Conservation (phyloP, 2,113 vertebrate species). For the Poicephalus meyeri region DNA sequence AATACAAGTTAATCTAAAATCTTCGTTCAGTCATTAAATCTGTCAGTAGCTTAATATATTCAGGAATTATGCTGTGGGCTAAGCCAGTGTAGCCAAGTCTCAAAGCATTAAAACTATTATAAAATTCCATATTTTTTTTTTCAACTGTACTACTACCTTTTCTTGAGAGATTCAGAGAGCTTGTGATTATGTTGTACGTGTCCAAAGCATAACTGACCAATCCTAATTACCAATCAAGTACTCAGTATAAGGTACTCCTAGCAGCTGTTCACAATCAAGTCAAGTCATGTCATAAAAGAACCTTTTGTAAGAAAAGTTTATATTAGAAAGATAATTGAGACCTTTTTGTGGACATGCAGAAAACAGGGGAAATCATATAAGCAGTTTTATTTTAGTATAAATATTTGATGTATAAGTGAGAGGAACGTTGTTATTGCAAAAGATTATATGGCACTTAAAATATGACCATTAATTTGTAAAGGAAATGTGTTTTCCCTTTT, state of each 20-base stretch:
- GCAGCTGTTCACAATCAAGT: background rate
- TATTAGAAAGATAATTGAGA: background rate
- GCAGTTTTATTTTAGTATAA: background rate
- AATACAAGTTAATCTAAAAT: slow-evolving; percentile 62
- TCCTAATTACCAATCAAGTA: background rate
- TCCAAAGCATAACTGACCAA: background rate
- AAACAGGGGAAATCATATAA: background rate
- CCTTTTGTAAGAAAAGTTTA: background rate
- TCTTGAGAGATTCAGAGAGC: background rate
- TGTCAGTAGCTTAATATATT: slow-evolving; percentile 63
- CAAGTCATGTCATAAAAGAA: background rate
- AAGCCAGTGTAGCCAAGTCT: slow-evolving; percentile 8
- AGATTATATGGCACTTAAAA: background rate
- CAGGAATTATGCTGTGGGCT: slow-evolving; percentile 61
- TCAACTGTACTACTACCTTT: background rate
- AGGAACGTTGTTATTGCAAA: background rate
- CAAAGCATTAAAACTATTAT: slow-evolving; percentile 32
- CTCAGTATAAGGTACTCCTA: background rate
- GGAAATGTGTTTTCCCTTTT: background rate
- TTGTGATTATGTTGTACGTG: background rate
- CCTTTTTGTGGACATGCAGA: background rate
- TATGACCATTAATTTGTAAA: background rate
- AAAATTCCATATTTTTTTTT: slow-evolving; percentile 28
- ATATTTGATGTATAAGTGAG: background rate
- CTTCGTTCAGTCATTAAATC: slow-evolving; percentile 57